Base-by-base conservation (phyloP, 2,888 invertebrate species). In the Buathra laborator region DNA sequence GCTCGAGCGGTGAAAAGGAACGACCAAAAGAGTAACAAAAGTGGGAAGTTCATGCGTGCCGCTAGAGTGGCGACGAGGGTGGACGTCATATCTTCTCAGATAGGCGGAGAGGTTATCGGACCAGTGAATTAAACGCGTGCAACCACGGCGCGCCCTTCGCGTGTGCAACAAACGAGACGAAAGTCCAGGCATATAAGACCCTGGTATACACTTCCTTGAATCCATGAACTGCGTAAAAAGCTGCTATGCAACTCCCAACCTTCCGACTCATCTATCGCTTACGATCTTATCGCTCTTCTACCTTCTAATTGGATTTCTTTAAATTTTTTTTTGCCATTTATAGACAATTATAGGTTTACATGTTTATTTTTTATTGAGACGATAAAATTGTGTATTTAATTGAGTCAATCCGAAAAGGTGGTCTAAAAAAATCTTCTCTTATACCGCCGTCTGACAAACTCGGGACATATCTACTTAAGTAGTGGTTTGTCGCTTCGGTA, bases 61-160 rank as follows among this genome's bases (percentile, higher is more conserved):
- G 77, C 43, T 74, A 76, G 80, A 53, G 74, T 81, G 83, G 83
- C 76, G 76, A 83, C 86, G 78, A 85, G 83, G 84, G 75, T 85
- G 59, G 67, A 79, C 86, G 84, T 86, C 87, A 81, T 83, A 85
- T 87, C 86, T 75, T 84, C 79, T 37, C 74, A 82, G 87, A 87
- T 88, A 88, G 79, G 86, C 37, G 7, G 37, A 37, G 37, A 80
- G 81, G 68, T 83, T 87, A 87, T 87, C 86, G 78, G 71, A 74
- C 81, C 46, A 67, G 86, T 81, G 88, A 86, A 87, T 88, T 88
- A 87, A 87, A 84, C 79, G 75, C 86, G 82, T 83, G 75, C 66
- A 74, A 74, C 74, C 43, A 72, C 72, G 81, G 74, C 78, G 84
- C 84, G 64, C 84, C 81, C 81, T 81, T 84, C 66, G 78, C 81